Evolutionary conservation across 2,797 vertebrate genomes (phyloP), one percentile per base, ranked within the genome.

Genomic region (Tangara arthus): DNA sequence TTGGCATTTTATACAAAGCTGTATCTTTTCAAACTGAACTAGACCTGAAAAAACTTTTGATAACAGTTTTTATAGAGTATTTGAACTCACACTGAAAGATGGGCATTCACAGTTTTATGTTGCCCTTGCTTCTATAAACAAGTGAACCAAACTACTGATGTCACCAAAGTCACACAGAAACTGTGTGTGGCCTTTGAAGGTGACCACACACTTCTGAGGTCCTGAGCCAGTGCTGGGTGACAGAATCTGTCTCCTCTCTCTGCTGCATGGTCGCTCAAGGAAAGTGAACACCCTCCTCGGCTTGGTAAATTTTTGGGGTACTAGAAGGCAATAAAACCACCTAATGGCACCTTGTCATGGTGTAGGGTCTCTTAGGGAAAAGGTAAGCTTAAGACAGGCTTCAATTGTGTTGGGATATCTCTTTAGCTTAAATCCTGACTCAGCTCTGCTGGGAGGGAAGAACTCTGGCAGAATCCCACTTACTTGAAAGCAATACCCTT

Each of bases 181-280:
- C 14, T 0, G 0, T 3, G 10, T 13, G 49, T 56, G 10, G 4
- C 3, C 1, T 52, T 42, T 82, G 68, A 68, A 39, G 35, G 35
- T 79, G 76, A 70, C 50, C 26, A 15, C 0, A 0, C 4, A 1
- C 17, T 61, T 68, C 55, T 1, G 8, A 76, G 37, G 8, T 72
- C 34, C 47, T 44, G 56, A 73, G 56, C 41, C 23, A 52, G n/a
- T 46, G 46, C 50, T 57, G 34, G 47, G 32, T 22, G 56, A 55
- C 35, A 66, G 28, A 84, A n/a, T 20, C 26, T 52, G 21, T 61
- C 60, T 87, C 66, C 28, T 81, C 76, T 81, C 46, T 18, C 53
- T 39, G 37, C 77, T 80, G 76, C n/a, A 49, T 32, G 22, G 39
- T 76, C 0, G 0, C 11, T 76, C 24, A 18, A 66, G 56, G 81